Evolutionary conservation across 2,797 vertebrate genomes (phyloP).

Genomic region (Acridotheres tristis): DNA sequence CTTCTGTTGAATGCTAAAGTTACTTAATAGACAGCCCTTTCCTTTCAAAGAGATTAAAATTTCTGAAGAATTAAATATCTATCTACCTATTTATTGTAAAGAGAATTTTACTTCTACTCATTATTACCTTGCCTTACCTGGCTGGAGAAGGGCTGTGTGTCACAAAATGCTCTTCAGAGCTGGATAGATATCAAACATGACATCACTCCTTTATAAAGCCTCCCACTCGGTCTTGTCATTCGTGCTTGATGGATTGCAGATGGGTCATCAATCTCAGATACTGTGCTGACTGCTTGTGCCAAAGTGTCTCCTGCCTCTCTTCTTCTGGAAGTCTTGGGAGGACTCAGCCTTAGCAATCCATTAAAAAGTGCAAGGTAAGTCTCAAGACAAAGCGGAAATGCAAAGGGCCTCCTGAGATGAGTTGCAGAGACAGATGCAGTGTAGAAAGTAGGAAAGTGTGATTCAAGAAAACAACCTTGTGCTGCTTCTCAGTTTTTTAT

Average conservation of each 20-base stretch:
- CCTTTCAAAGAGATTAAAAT: background rate
- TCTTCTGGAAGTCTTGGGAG: background rate
- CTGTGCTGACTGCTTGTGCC: background rate
- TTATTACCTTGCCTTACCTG: background rate
- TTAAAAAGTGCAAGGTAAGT: background rate
- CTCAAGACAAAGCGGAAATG: fast-evolving
- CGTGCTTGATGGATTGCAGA: fast-evolving
- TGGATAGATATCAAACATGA: background rate
- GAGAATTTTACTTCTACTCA: background rate
- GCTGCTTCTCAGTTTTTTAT: background rate
- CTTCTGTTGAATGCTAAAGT: background rate
- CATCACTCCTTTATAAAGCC: background rate
- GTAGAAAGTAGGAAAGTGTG: background rate
- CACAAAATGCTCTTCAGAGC: background rate
- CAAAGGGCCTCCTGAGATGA: background rate
- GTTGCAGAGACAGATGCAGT: background rate
- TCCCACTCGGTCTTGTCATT: background rate
- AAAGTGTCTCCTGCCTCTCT: background rate
- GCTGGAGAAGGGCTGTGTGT: background rate
- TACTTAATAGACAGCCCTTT: background rate
- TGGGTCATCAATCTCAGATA: background rate
- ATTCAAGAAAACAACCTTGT: background rate
- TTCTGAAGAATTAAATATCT: background rate
- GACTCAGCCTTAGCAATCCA: background rate
- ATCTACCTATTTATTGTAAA: background rate